Evolutionary conservation across 35 echinoderm and acorn worm genomes (phyloP).

Genomic region (Apostichopus californicus): DNA sequence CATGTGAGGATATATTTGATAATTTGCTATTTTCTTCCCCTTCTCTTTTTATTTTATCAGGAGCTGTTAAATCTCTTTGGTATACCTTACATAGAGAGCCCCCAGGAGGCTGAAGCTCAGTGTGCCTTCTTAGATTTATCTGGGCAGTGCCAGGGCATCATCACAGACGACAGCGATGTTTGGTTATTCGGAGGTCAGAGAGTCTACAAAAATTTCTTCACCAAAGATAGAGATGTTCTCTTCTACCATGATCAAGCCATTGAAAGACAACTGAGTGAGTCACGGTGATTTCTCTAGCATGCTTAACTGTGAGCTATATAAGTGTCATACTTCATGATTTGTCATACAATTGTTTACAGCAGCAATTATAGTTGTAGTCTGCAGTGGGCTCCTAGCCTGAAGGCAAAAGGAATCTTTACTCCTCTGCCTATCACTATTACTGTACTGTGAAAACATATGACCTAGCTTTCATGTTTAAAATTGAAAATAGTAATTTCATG

Average conservation of each 20-base stretch:
- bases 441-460: too few species aligned
- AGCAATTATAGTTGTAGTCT: too few species aligned
- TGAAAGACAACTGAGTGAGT: slow-evolving; percentile 85
- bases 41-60: background rate
- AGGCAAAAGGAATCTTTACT: too few species aligned
- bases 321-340: too few species aligned
- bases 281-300: too few species aligned
- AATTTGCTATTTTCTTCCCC: background rate
- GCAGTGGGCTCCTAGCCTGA: too few species aligned
- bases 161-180: slow-evolving; percentile 98
- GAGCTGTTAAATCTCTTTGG: slow-evolving; percentile 89
- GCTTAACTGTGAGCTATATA: too few species aligned
- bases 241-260: slow-evolving; percentile 68
- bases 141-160: slow-evolving; percentile 75
- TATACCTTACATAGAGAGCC: slow-evolving; percentile 91
- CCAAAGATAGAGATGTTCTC: slow-evolving; percentile 79
- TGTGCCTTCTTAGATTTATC: slow-evolving; percentile 85
- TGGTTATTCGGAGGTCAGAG: slow-evolving; percentile 92
- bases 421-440: too few species aligned
- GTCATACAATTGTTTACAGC: too few species aligned
- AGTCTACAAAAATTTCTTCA: slow-evolving; percentile 95
- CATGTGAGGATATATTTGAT: background rate
- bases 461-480: too few species aligned
- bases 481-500: too few species aligned
- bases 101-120: slow-evolving; percentile 96